Base-by-base conservation (phyloP, 1,140 invertebrate genomes). In the Arion vulgaris region DNA sequence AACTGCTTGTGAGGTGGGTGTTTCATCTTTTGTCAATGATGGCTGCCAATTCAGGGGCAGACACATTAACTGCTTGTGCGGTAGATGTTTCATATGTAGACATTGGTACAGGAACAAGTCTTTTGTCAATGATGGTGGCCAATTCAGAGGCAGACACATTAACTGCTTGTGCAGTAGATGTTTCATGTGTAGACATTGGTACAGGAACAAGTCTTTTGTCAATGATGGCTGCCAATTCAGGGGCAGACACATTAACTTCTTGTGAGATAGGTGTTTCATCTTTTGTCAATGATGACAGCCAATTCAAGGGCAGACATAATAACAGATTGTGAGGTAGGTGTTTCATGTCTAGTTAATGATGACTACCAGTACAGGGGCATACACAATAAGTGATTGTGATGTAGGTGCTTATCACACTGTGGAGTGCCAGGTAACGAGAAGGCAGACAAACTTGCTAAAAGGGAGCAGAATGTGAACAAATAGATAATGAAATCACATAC, bases 121-220 rank as follows among this genome's bases (percentile, higher is more conserved):
- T 99, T 7, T 92, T 99, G 11, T 97, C 98, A 0, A 98, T 99
- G 95, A 98, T 99, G 97, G 98, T 98, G 81, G 96, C 91, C 17
- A 93, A 93, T 82, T 95, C 95, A 89, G 97, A 97, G 19, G 98
- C 98, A 51, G 97, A 99, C 91, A 94, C 94, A 39, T 95, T 99
- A 49, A 95, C 95, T 74, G 98, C 98, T 23, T 98, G 98, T 93
- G 98, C 99, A 93, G 95, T 95, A 92, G 80, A n/a, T n/a, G n/a
- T n/a, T n/a, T n/a, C n/a, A n/a, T n/a, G n/a, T n/a, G n/a, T 99
- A 74, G 98, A 99, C 91, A 99, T 99, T 91, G 98, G 98, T 62
- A 98, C 97, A 49, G 98, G 98, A 53, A 93, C 92, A 34, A 98
- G 98, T 15, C 94, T 99, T 7, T 92, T 99, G 11, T 97, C 98